Evolutionary conservation across 2,888 invertebrate species (phyloP).

Genomic region (Lepidochrysops patricia): DNA sequence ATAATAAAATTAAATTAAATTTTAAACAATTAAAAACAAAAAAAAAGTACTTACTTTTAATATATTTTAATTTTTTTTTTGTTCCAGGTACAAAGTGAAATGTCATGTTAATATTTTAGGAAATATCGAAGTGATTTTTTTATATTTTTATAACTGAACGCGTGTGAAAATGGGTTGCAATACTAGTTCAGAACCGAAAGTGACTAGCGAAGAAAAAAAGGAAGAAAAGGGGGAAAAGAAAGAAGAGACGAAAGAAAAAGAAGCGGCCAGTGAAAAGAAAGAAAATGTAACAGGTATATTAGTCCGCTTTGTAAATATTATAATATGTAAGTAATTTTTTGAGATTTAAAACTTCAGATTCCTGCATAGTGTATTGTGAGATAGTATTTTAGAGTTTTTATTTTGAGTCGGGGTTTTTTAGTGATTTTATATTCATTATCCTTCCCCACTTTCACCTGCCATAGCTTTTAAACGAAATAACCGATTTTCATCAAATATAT

Average conservation of each 20-base stretch:
- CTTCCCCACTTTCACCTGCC: no score
- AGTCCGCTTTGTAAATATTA: not conserved
- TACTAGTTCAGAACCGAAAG: constrained; percentile 33
- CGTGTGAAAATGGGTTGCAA: constrained; percentile 32
- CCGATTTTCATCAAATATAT: no score
- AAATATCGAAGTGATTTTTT: not conserved
- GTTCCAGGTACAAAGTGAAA: not conserved
- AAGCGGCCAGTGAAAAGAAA: not conserved
- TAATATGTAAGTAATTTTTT: not conserved
- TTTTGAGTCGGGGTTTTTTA: no score
- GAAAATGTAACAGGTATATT: not conserved
- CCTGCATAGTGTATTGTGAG: no score
- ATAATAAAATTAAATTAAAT: no score
- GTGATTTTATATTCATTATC: no score
- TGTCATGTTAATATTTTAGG: not conserved
- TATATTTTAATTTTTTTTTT: not conserved
- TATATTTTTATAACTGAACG: not conserved
- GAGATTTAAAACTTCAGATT: not conserved
- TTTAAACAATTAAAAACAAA: no score
- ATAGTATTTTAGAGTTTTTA: no score
- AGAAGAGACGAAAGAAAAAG: not conserved
- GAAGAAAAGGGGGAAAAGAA: constrained; percentile 29
- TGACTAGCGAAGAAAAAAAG: constrained; percentile 28
- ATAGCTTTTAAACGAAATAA: no score
- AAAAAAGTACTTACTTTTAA: no score